phyloP scores from a whole-genome alignment of 1,140 invertebrate genomes.

The Aethina tumida region DNA sequence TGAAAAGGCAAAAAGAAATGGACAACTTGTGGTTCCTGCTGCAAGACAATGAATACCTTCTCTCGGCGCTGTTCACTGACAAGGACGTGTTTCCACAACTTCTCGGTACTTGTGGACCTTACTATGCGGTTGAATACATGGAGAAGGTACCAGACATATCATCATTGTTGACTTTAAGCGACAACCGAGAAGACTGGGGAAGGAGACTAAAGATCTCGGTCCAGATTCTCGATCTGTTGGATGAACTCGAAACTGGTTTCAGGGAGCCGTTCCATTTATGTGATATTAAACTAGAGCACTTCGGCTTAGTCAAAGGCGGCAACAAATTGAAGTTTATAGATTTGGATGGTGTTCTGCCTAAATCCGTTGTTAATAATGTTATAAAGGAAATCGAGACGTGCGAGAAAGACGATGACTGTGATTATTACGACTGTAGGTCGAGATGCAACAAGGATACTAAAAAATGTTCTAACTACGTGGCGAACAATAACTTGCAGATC shows the following conservation, averaged over 20 bases:
- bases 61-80: conserved; percentile 47
- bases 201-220: conserved; percentile 43
- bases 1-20: conserved; percentile 43
- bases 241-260: conserved; percentile 45
- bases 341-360: conserved; percentile 45
- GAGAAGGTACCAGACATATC: conserved; percentile 36
- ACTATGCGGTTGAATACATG: conserved; percentile 49
- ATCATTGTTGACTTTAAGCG: conserved; percentile 34
- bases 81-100: conserved; percentile 51
- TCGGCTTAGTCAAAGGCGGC: conserved; percentile 45
- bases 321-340: conserved; percentile 49
- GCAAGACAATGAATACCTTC: conserved; percentile 56
- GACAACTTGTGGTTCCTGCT: conserved; percentile 51
- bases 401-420: conserved; percentile 48
- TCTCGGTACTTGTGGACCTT: conserved; percentile 54
- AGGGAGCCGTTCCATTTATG: conserved; percentile 51
- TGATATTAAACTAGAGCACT: conserved; percentile 57
- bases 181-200: conserved; percentile 39
- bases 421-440: conserved; percentile 54
- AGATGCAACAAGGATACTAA: conserved; percentile 40
- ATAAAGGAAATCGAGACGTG: conserved; percentile 39
- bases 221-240: conserved; percentile 49
- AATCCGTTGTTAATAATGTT: conserved; percentile 36
- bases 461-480: conserved; percentile 42
- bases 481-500: conserved; percentile 54